Evolutionary conservation across 30 jellyfish, hydroid and myxozoan species (phyloP), one percentile per base, ranked within the genome.

Genomic region (Mastigias papua): DNA sequence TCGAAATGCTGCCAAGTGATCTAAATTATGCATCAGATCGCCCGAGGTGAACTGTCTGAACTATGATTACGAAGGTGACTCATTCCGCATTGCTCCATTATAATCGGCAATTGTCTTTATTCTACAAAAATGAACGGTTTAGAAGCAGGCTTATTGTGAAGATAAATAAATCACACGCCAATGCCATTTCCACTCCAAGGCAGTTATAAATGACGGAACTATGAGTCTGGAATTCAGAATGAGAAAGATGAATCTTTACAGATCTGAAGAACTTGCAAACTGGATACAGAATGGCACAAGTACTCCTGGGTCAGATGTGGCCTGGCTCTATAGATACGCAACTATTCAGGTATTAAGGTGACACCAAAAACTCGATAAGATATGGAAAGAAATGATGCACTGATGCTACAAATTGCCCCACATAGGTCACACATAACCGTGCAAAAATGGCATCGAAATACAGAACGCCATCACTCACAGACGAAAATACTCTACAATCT

Each of bases 61-160:
- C 2, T 26, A 23, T 26, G 26, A 23, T 19, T 21, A n/a, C 42
- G 7, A n/a, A 42, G 10, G 21, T 63, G 74, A 63, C 74, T 63
- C 74, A 63, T 63, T 63, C 42, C 74, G 74, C 74, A 63, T 63
- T 63, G 74, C 23, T 63, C 74, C 10, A 23, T 23, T 15, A 63
- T 63, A 10, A 63, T 7, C 74, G 20, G 20, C 20, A n/a, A 63
- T 63, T 63, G 74, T 23, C 42, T 63, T 63, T 26, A 3, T 27
- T 63, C 74, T 23, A 63, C 42, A 27, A 63, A 63, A 3, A 9
- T 63, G 54, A 63, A 63, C 19, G 74, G 74, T 23, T 63, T 10
- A 5, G 42, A 63, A 63, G 74, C 42, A 63, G 74, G 23, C 3
- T 63, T 23, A 63, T n/a, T 27, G 74, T 3, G 37, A 23, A 23